A percentile compares a stretch with the other conserved stretches of the same genome.
phyloP scores from a whole-genome alignment of 2,888 invertebrate genomes.

The Spialia ferax region DNA sequence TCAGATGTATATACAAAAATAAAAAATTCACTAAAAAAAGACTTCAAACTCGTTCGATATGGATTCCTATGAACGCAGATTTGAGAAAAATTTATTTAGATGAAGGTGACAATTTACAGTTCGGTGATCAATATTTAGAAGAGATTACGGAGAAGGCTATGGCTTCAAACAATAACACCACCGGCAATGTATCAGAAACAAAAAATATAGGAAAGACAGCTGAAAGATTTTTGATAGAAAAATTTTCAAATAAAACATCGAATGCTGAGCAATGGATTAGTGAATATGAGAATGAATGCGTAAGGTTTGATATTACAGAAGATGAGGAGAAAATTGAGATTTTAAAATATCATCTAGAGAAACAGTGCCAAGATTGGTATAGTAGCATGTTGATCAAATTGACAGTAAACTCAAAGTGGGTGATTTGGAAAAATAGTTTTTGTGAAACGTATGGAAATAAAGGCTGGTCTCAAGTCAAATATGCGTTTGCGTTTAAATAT shows the following conservation, averaged over 20 bases:
- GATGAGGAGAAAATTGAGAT: conserved; percentile 41
- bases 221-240: conserved; percentile 15
- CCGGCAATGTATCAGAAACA: not conserved
- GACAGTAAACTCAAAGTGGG: conserved; percentile 35
- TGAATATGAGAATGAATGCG: conserved; percentile 44
- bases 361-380: conserved; percentile 40
- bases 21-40: conserved; percentile 38
- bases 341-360: conserved; percentile 32
- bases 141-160: conserved; percentile 17
- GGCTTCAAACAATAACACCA: not conserved
- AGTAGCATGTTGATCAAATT: conserved; percentile 40
- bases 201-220: conserved; percentile 9
- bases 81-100: conserved; percentile 35
- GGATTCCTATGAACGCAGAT: conserved; percentile 24
- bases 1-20: conserved; percentile 26
- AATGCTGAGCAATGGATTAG: conserved; percentile 39
- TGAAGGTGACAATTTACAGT: conserved; percentile 40
- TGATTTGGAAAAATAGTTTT: conserved; percentile 33
- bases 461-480: conserved; percentile 43
- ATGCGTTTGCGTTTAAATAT: conserved; percentile 42
- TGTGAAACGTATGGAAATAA: conserved; percentile 41
- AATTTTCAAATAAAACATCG: conserved; percentile 32
- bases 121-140: conserved; percentile 34
- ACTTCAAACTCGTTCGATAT: conserved; percentile 31
- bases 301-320: conserved; percentile 31